Percentiles rank a stretch among this genome's conserved stretches.
Evolutionary conservation across 2,797 vertebrate genomes (phyloP).

Genomic region (Leptodactylus fallax): DNA sequence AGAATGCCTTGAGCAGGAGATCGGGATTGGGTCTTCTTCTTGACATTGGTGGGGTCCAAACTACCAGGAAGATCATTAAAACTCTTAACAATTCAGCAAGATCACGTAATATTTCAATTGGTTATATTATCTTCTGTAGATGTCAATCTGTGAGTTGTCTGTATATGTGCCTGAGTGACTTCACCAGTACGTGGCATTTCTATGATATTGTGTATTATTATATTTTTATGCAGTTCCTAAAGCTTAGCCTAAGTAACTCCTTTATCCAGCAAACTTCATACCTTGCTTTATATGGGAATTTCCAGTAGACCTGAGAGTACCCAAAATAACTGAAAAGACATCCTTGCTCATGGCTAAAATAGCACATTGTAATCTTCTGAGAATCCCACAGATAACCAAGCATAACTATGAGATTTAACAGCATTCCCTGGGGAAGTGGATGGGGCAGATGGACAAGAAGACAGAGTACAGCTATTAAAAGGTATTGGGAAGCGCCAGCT

Average conservation of each 20-base stretch:
- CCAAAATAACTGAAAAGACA: conserved; percentile 60
- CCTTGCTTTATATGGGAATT: conserved; percentile 63
- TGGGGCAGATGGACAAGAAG: conserved; percentile 38
- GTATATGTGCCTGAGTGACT: neutral
- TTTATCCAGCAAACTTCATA: conserved; percentile 18
- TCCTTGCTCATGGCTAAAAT: conserved; percentile 43
- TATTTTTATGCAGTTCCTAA: neutral
- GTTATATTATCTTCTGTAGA: neutral
- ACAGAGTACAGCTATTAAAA: conserved; percentile 40
- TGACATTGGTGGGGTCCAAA: too few species aligned
- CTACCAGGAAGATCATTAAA: too few species aligned
- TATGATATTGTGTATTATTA: neutral
- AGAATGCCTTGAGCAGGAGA: neutral
- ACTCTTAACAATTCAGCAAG: neutral
- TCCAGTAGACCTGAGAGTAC: conserved; percentile 37
- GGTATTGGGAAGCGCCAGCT: conserved; percentile 21
- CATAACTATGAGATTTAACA: conserved; percentile 51
- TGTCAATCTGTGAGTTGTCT: neutral
- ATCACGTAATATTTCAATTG: neutral
- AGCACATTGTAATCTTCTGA: conserved; percentile 60
- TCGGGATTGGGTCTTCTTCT: neutral
- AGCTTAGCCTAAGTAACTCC: neutral
- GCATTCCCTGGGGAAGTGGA: conserved; percentile 25
- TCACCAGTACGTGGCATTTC: neutral
- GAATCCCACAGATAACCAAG: conserved; percentile 61